Evolutionary conservation across 2,113 vertebrate genomes (phyloP).

Genomic region (Plotosus lineatus): DNA sequence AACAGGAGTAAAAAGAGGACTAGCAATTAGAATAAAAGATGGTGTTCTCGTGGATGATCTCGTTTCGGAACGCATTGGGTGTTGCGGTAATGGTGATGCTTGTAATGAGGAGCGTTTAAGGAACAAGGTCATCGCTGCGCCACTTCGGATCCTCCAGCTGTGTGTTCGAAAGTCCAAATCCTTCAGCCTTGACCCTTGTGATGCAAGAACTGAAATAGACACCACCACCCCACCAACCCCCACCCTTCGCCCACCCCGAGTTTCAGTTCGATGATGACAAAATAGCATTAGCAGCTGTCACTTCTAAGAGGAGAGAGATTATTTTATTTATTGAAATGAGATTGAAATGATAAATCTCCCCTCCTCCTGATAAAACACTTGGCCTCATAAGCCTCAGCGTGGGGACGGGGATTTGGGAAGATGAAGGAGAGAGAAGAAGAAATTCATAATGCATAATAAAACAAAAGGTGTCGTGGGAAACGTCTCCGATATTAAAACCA

Average conservation of each 20-base stretch:
- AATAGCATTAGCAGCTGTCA: constrained; percentile 94
- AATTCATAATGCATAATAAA: constrained; percentile 87
- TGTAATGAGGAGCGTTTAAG: constrained; percentile 71
- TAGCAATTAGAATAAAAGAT: constrained; percentile 80
- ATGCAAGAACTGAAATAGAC: constrained; percentile 20
- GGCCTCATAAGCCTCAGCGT: constrained; percentile 91
- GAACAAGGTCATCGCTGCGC: constrained; percentile 63
- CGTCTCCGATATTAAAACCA: constrained; percentile 85
- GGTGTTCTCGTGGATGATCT: constrained; percentile 75
- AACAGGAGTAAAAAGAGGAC: constrained; percentile 57
- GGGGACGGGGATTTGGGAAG: constrained; percentile 85
- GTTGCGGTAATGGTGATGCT: constrained; percentile 66
- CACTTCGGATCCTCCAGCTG: neutral
- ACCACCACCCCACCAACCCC: neutral
- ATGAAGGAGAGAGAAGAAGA: constrained; percentile 78
- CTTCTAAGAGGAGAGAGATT: constrained; percentile 83
- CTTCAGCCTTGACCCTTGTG: constrained; percentile 5
- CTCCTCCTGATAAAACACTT: constrained; percentile 93
- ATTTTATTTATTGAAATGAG: constrained; percentile 98
- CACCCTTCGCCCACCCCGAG: constrained; percentile 64
- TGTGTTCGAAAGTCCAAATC: neutral
- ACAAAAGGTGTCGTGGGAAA: constrained; percentile 86
- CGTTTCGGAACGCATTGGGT: constrained; percentile 65
- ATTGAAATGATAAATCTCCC: constrained; percentile 92
- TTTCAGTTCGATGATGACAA: constrained; percentile 87